A percentile compares a stretch with the other conserved stretches of the same genome.
These are phyloP conservation scores for Himalopsyche japonica DNA, from an alignment of 2,888 invertebrate species.

Conservation along the genomic window DNA sequence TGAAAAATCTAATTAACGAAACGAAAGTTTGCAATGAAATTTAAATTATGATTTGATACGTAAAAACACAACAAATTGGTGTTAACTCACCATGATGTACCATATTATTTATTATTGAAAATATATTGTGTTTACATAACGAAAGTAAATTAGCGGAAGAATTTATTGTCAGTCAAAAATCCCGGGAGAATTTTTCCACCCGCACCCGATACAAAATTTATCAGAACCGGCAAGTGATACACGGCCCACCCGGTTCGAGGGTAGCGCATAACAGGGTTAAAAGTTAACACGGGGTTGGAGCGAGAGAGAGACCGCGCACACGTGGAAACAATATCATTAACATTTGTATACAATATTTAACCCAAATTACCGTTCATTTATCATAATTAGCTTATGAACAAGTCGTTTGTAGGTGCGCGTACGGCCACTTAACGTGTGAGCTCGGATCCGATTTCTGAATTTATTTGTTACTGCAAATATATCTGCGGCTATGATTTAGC, in stretches of 20 bases:
- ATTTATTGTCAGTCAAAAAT: neutral
- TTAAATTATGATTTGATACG: too few species aligned
- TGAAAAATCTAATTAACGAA: too few species aligned
- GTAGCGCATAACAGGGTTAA: neutral
- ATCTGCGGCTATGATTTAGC: neutral
- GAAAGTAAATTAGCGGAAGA: neutral
- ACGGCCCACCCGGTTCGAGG: neutral
- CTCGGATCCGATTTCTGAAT: neutral
- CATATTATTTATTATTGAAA: neutral
- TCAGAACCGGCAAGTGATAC: neutral
- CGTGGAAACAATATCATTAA: conserved; percentile 29
- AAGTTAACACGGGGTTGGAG: neutral
- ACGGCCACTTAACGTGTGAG: neutral
- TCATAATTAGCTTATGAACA: conserved; percentile 38
- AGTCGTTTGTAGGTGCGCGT: conserved; percentile 9
- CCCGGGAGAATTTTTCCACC: neutral
- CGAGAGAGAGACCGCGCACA: conserved; percentile 3
- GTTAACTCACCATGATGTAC: neutral
- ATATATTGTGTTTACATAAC: neutral
- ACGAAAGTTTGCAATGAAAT: too few species aligned
- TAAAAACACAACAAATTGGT: too few species aligned
- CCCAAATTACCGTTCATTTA: conserved; percentile 40
- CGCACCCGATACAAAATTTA: neutral
- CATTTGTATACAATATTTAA: conserved; percentile 38
- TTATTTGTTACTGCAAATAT: neutral